phyloP scores from a whole-genome alignment of 2,113 vertebrate genomes.

The Muntiacus muntjak region DNA sequence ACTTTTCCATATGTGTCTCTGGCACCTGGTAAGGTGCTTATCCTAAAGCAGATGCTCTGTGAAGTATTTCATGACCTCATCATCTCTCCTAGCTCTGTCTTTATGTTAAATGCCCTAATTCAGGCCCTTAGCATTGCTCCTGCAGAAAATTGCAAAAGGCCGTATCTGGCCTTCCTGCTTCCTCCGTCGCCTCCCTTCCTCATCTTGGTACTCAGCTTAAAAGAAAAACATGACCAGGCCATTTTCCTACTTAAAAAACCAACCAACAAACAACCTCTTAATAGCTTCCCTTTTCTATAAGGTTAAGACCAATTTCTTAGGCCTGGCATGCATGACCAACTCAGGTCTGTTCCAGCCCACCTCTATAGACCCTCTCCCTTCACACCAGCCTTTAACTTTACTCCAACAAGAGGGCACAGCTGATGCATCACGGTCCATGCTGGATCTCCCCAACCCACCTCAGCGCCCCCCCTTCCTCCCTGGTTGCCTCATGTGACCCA shows the following conservation, averaged over 20 bases:
- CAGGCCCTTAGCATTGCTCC: background rate
- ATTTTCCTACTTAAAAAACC: background rate
- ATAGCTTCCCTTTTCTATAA: background rate
- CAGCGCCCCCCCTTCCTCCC: background rate
- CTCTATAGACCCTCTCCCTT: background rate
- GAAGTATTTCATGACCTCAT: background rate
- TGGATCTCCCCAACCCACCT: background rate
- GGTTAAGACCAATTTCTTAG: background rate
- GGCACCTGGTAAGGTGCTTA: background rate
- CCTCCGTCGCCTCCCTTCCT: background rate
- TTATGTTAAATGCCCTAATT: background rate
- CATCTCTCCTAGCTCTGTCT: background rate
- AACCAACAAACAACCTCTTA: background rate
- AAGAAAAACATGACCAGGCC: background rate
- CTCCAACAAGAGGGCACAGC: background rate
- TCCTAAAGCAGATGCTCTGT: accelerated
- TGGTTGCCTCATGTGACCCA: background rate
- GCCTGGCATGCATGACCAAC: background rate
- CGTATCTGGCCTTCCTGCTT: background rate
- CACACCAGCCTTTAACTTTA: background rate
- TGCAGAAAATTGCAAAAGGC: background rate
- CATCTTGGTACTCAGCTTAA: background rate
- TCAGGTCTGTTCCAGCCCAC: background rate
- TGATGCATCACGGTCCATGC: accelerated
- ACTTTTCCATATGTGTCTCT: background rate